These are phyloP conservation scores for Sinonovacula constricta DNA, from an alignment of 1,140 invertebrate species.

Conservation along the genomic window DNA sequence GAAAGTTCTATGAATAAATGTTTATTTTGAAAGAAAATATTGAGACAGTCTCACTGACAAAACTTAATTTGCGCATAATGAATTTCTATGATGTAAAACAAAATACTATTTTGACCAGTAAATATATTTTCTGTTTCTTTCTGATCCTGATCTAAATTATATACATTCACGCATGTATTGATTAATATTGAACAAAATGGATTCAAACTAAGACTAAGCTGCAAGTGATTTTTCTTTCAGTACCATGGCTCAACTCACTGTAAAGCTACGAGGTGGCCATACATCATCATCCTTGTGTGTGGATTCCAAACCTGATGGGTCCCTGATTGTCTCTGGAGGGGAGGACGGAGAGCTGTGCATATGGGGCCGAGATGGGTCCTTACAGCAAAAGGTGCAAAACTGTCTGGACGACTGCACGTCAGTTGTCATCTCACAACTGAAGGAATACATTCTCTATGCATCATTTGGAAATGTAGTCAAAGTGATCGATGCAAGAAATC, in stretches of 20 bases:
- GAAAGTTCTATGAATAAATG: too few species aligned
- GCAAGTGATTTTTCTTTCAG: too few species aligned
- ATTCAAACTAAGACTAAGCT: too few species aligned
- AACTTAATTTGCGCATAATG: too few species aligned
- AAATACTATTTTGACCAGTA: too few species aligned
- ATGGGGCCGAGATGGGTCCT: constrained; percentile 68
- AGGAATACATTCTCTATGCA: constrained; percentile 68
- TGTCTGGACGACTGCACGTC: constrained; percentile 67
- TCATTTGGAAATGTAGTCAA: constrained; percentile 64
- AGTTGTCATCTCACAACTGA: constrained; percentile 62
- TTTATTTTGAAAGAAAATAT: too few species aligned
- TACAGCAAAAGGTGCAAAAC: constrained; percentile 55
- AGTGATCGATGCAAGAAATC: constrained; percentile 59
- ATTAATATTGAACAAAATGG: too few species aligned
- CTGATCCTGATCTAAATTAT: too few species aligned
- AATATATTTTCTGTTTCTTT: too few species aligned
- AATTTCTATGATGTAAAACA: too few species aligned
- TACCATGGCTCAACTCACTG: constrained; percentile 30
- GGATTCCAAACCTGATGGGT: constrained; percentile 56
- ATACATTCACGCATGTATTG: too few species aligned
- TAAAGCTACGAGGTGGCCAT: constrained; percentile 74
- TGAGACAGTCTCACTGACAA: too few species aligned
- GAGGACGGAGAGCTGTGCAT: constrained; percentile 71
- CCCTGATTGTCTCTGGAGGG: constrained; percentile 65
- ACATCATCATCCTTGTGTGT: constrained; percentile 78